Conservation (phyloP, 2,888 invertebrate genomes). For the Mantis religiosa region DNA sequence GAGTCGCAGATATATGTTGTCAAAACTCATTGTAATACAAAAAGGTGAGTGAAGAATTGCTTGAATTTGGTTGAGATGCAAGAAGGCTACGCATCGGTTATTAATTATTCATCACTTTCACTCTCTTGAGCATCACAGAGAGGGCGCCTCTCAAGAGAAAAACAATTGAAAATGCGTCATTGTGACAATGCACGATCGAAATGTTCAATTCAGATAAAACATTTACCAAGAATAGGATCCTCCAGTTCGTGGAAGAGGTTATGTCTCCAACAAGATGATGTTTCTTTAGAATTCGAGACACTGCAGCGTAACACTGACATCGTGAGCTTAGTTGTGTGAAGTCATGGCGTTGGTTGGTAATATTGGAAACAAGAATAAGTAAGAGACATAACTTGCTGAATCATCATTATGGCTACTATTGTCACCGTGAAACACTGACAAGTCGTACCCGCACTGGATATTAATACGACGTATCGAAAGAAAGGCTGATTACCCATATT, state of each 20-base stretch:
- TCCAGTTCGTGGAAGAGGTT: not conserved
- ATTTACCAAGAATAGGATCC: not conserved
- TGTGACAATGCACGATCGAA: not conserved
- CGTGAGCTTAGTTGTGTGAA: not conserved
- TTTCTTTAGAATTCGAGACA: not conserved
- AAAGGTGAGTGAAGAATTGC: not conserved
- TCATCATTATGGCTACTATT: no score
- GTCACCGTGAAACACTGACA: no score
- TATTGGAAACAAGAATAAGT: not conserved
- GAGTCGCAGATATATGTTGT: no score
- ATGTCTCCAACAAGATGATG: not conserved
- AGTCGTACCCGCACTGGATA: no score
- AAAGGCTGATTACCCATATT: no score
- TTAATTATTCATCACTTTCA: not conserved
- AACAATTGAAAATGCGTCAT: not conserved
- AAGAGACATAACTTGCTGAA: not conserved
- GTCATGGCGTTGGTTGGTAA: not conserved
- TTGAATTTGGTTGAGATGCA: not conserved
- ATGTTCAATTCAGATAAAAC: not conserved
- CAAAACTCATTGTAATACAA: not conserved
- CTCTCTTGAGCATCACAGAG: not conserved
- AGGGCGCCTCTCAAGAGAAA: not conserved
- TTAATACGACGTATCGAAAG: no score
- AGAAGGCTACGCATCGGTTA: not conserved
- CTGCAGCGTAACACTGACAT: not conserved